Evolutionary conservation across 2,797 vertebrate species (phyloP).

Genomic region (Kryptolebias ocellatus): DNA sequence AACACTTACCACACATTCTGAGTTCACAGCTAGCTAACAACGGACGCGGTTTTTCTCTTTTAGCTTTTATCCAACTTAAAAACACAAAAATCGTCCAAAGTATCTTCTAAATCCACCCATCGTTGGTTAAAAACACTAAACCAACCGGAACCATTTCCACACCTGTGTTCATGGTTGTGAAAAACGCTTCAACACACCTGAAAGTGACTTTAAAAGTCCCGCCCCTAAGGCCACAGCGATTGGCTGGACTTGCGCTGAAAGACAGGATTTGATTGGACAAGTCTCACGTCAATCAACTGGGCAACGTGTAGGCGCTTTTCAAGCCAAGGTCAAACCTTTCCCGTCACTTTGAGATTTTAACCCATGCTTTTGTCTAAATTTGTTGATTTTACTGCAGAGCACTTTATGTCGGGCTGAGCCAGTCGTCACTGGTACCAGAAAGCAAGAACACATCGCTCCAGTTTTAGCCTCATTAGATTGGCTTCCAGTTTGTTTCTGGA

Average conservation of each 20-base stretch:
- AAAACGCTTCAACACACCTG: slow-evolving; percentile 45
- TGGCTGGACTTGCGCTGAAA: slow-evolving; percentile 46
- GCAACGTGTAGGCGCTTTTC: too few relatives aligned
- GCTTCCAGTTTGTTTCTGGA: too few relatives aligned
- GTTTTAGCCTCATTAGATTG: too few relatives aligned
- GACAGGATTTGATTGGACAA: slow-evolving; percentile 41
- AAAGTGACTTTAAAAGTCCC: slow-evolving; percentile 27
- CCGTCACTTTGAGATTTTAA: too few relatives aligned
- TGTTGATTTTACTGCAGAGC: too few relatives aligned
- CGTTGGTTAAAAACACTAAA: not conserved
- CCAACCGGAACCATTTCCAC: not conserved
- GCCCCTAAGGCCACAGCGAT: slow-evolving; percentile 34
- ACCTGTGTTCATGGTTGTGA: slow-evolving; percentile 56
- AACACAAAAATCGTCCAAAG: not conserved
- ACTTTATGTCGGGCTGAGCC: too few relatives aligned
- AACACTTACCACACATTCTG: slow-evolving; percentile 50
- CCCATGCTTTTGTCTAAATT: too few relatives aligned
- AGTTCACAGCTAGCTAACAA: not conserved
- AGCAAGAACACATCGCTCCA: too few relatives aligned
- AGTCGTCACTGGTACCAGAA: too few relatives aligned
- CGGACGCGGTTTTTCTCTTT: not conserved
- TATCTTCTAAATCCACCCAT: not conserved
- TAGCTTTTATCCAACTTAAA: not conserved
- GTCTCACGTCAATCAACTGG: slow-evolving; percentile 14
- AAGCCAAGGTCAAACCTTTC: too few relatives aligned